phyloP scores from a whole-genome alignment of 2,113 vertebrate genomes.

The Odontophorus gujanensis region DNA sequence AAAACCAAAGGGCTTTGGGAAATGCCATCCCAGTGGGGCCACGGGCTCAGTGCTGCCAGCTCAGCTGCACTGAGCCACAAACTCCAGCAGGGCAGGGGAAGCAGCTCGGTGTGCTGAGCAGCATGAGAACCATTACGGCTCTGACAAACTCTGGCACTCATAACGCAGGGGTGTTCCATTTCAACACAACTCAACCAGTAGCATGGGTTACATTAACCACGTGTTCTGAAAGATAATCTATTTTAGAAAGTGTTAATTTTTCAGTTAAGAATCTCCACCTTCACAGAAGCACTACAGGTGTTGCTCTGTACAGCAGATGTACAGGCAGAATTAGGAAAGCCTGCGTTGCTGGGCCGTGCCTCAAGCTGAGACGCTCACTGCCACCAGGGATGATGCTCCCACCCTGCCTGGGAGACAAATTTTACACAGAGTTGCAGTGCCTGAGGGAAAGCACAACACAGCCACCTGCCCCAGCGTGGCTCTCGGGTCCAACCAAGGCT shows the following conservation, averaged over 20 bases:
- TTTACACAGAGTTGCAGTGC: no score
- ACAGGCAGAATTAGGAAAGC: background rate
- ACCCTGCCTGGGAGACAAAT: background rate
- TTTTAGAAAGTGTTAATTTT: background rate
- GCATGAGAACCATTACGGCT: background rate
- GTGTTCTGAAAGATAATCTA: background rate
- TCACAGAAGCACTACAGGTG: background rate
- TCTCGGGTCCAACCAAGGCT: background rate
- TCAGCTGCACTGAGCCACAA: background rate
- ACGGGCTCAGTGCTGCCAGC: background rate
- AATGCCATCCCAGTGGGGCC: background rate
- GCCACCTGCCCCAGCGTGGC: rapidly evolving
- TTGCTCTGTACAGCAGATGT: rapidly evolving
- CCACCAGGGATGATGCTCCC: background rate
- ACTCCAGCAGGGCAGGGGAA: background rate
- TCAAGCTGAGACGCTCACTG: rapidly evolving
- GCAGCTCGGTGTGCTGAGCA: background rate
- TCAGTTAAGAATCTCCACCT: background rate
- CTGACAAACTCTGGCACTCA: background rate
- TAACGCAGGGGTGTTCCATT: background rate
- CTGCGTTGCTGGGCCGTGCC: rapidly evolving
- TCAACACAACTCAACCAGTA: background rate
- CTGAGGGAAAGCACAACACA: background rate
- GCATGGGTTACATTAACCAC: background rate
- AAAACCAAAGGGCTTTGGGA: background rate